Conservation (phyloP, 2,888 invertebrate species). For the Schrankia costaestrigalis region DNA sequence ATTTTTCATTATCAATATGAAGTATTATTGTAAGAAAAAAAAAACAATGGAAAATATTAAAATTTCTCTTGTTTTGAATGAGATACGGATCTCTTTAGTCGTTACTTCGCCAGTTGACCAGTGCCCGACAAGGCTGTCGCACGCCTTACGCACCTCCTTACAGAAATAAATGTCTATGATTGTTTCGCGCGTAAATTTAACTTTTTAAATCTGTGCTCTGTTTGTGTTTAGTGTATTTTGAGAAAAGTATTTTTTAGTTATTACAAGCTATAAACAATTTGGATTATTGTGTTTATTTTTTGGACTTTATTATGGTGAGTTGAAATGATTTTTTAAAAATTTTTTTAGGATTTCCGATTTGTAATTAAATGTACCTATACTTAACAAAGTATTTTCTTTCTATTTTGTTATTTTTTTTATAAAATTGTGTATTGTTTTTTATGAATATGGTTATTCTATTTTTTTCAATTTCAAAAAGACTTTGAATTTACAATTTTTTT, state of each 20-base stretch:
- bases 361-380: neutral
- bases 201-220: constrained; percentile 27
- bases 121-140: constrained; percentile 61
- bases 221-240: too few relatives aligned
- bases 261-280: constrained; percentile 27
- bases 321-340: neutral
- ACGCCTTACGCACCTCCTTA: constrained; percentile 40
- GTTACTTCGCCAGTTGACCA: constrained; percentile 63
- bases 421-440: too few relatives aligned
- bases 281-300: constrained; percentile 26
- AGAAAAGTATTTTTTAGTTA: too few relatives aligned
- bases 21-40: neutral
- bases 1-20: too few relatives aligned
- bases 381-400: too few relatives aligned
- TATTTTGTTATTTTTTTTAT: too few relatives aligned
- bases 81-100: constrained; percentile 18
- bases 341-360: neutral
- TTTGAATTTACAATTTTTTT: too few relatives aligned
- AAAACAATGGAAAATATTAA: constrained; percentile 5
- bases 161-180: constrained; percentile 24
- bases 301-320: constrained; percentile 35
- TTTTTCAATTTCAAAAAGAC: too few relatives aligned
- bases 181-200: constrained; percentile 30
- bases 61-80: constrained; percentile 35
- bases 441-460: too few relatives aligned